Base-by-base conservation (phyloP, 2,113 vertebrate genomes). In the Bubo blakistoni region DNA sequence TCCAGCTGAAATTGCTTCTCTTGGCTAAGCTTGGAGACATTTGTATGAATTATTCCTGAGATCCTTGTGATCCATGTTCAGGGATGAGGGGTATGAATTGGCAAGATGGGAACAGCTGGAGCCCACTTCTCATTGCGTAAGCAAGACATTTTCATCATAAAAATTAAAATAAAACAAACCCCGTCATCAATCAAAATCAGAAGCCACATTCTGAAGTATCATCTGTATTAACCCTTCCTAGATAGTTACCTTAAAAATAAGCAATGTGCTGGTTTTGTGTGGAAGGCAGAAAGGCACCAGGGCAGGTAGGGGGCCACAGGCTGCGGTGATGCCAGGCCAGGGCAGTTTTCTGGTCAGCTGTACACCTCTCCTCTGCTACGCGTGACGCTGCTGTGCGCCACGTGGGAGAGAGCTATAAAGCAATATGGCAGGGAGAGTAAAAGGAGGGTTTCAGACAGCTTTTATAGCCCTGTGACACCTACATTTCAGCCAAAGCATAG, bases 1-100 rank as follows among this genome's bases (percentile, higher is more conserved):
- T 93, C 62, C 90, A 95, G 78, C 67, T 76, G 62, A 82, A 91
- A 92, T 79, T 90, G 74, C 85, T 92, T 87, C 94, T 95, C 81
- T 52, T 87, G 87, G 65, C 77, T 67, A 90, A 91, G 49, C 70
- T 46, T 47, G 58, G 73, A 91, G 81, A 72, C 49, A 40, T 94
- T 65, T 47, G 5, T 44, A 57, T 93, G 54, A 96, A 90, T 96
- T 87, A 96, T 85, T 93, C 44, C 73, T 3, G 27, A 94, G 84
- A 71, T 74, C 70, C 70, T 16, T 65, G 65, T 76, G 84, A 91
- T 87, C 65, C 38, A 7, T 15, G 27, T 16, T 70, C 61, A 79
- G 86, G 78, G 59, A 65, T 3, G 6, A 83, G 38, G 20, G 22
- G 34, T 42, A 73, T 49, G 65, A 49, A 54, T 4, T 65, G 38